Percentiles rank a stretch among this genome's conserved stretches.
phyloP scores from a whole-genome alignment of 2,113 vertebrate species.

The Todiramphus chloris region DNA sequence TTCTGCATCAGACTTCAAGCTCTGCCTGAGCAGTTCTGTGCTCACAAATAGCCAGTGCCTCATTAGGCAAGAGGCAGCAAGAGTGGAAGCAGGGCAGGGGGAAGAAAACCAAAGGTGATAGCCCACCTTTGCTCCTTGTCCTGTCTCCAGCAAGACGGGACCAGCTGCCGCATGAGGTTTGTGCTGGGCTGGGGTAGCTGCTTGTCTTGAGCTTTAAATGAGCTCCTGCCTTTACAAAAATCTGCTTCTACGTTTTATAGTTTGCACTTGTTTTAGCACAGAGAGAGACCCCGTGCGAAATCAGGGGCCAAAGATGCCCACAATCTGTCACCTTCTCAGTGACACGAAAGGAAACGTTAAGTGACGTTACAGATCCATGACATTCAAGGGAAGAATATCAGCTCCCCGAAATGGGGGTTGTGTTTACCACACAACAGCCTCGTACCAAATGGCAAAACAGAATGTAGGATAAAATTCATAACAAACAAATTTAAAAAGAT shows the following conservation, averaged over 20 bases:
- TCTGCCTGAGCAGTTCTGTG: not conserved
- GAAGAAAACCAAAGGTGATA: not conserved
- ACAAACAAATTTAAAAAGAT: constrained; percentile 27
- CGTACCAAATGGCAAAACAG: not conserved
- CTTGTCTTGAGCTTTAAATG: not conserved
- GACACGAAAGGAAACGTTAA: not conserved
- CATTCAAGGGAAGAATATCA: not conserved
- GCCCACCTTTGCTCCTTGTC: not conserved
- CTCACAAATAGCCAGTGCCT: not conserved
- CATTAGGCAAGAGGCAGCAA: not conserved
- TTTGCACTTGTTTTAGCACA: not conserved
- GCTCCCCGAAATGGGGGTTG: not conserved
- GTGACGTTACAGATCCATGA: not conserved
- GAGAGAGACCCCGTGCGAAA: not conserved
- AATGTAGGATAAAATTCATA: not conserved
- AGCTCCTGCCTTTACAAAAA: rapidly evolving
- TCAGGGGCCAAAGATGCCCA: not conserved
- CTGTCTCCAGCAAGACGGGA: not conserved
- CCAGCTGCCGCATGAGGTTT: not conserved
- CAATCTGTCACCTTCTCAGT: not conserved
- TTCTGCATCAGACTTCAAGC: not conserved
- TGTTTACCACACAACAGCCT: not conserved
- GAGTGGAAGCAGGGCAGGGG: not conserved
- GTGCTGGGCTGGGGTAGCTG: not conserved
- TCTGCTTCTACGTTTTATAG: rapidly evolving